A percentile compares a stretch with the other conserved stretches of the same genome.
phyloP scores from a whole-genome alignment of 1,140 invertebrate genomes.

The Chymomyza costata region DNA sequence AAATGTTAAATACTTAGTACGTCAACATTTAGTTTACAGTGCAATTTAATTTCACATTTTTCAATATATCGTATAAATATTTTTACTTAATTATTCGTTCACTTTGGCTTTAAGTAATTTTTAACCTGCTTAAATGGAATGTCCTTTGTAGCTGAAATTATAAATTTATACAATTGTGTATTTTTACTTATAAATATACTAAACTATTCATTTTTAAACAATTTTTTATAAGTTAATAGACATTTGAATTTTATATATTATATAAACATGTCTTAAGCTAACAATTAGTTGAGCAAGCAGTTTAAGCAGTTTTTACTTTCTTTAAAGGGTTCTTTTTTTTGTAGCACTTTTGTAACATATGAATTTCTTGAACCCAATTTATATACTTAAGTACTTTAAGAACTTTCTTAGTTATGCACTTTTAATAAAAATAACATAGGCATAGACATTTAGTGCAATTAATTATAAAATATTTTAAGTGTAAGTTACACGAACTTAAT shows the following conservation, averaged over 20 bases:
- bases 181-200: slow-evolving; percentile 16
- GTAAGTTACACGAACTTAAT: too few species aligned
- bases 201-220: too few species aligned
- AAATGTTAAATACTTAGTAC: not conserved
- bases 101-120: slow-evolving; percentile 49
- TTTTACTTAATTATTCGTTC: slow-evolving; percentile 22
- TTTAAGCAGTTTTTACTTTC: slow-evolving; percentile 9
- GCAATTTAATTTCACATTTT: slow-evolving; percentile 29
- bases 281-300: too few species aligned
- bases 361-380: not conserved
- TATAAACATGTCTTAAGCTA: too few species aligned
- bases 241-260: too few species aligned
- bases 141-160: slow-evolving; percentile 56
- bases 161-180: slow-evolving; percentile 31
- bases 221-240: too few species aligned
- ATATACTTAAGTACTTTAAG: not conserved
- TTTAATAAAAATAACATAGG: too few species aligned
- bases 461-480: too few species aligned
- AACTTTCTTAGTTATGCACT: slow-evolving; percentile 10
- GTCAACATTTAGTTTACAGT: not conserved
- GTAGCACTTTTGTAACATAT: slow-evolving; percentile 8
- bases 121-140: slow-evolving; percentile 61
- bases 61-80: slow-evolving; percentile 10
- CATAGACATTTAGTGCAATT: too few species aligned
- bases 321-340: not conserved